These are phyloP conservation scores for Drosophila phalerata DNA, from an alignment of 2,888 invertebrate species.

Conservation along the genomic window DNA sequence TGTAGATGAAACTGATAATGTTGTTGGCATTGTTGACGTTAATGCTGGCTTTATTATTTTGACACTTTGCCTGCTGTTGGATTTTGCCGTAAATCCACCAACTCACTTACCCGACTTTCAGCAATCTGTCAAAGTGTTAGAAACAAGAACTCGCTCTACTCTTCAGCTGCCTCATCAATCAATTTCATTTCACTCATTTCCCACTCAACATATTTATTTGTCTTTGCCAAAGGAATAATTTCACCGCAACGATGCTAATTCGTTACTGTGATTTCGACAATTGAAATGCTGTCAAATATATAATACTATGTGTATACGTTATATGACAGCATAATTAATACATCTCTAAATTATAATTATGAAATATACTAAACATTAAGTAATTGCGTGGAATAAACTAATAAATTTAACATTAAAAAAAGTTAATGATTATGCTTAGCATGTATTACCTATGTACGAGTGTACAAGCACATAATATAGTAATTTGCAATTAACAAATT, in stretches of 20 bases:
- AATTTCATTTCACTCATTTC: conserved; percentile 71
- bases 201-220: conserved; percentile 54
- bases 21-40: conserved; percentile 47
- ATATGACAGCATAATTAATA: background rate
- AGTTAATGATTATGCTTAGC: background rate
- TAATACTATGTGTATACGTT: conserved; percentile 18
- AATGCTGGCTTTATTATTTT: conserved; percentile 58
- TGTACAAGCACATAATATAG: conserved; percentile 22
- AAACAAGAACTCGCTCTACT: conserved; percentile 41
- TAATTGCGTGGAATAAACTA: conserved; percentile 3
- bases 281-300: conserved; percentile 29
- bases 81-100: conserved; percentile 28
- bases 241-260: conserved; percentile 31
- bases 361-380: background rate
- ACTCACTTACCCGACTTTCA: conserved; percentile 8
- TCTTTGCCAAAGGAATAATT: conserved; percentile 28
- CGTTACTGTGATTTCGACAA: conserved; percentile 25
- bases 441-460: background rate
- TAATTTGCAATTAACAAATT: conserved; percentile 71
- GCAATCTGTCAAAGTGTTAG: conserved; percentile 80
- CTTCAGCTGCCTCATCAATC: conserved; percentile 74
- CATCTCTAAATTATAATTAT: background rate
- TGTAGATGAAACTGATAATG: conserved; percentile 35
- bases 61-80: conserved; percentile 70
- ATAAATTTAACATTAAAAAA: background rate